These are phyloP conservation scores for Petrolisthes manimaculis DNA, from an alignment of 2,888 invertebrate species.

Conservation along the genomic window DNA sequence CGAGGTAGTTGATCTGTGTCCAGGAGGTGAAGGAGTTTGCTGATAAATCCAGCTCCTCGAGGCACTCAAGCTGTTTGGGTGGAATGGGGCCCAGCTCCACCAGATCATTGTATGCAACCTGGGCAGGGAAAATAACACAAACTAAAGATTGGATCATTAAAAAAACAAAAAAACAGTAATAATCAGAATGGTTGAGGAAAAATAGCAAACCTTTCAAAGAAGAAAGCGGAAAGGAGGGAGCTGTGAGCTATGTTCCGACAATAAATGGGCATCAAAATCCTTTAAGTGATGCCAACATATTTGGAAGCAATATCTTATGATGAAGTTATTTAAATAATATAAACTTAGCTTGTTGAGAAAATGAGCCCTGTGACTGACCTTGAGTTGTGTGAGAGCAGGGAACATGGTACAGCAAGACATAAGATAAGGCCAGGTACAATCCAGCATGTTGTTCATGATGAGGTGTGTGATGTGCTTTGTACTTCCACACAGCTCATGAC, in stretches of 20 bases:
- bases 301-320: too few relatives aligned
- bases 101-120: conserved; percentile 57
- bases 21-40: conserved; percentile 57
- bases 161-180: background rate
- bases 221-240: too few relatives aligned
- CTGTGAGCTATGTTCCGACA: too few relatives aligned
- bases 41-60: conserved; percentile 59
- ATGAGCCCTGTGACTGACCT: conserved; percentile 36
- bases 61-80: conserved; percentile 9
- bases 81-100: conserved; percentile 53
- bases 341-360: too few relatives aligned
- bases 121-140: background rate
- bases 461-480: conserved; percentile 46
- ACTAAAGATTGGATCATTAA: background rate
- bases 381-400: conserved; percentile 52
- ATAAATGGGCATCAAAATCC: too few relatives aligned
- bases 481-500: conserved; percentile 42
- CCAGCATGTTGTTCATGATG: conserved; percentile 60
- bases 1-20: conserved; percentile 50
- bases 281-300: too few relatives aligned
- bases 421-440: conserved; percentile 53
- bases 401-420: conserved; percentile 55
- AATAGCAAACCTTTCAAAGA: too few relatives aligned
- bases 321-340: too few relatives aligned
- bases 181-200: background rate